Evolutionary conservation across 2,797 vertebrate genomes (phyloP), one percentile per base, ranked within the genome.

Genomic region (Myioborus melanocephalus): DNA sequence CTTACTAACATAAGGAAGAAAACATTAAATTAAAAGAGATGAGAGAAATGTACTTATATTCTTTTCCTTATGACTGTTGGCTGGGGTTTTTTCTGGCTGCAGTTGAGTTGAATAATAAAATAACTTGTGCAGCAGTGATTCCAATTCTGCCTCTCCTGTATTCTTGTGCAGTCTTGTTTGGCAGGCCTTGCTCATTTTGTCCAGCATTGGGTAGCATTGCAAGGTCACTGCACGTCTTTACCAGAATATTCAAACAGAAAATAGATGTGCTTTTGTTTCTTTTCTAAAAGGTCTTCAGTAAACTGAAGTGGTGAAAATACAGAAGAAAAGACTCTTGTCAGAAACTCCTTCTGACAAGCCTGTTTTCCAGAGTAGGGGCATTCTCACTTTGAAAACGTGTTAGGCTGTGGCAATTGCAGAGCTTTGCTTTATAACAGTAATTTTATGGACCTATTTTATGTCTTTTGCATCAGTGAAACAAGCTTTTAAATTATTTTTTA

Each of bases 71-170:
- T 56, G 69, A 64, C 65, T 69, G 27, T 72, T 88, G 77, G 80
- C 91, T 89, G 69, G 41, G 2, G 10, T 95, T 92, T 94, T 93
- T 75, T 94, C 78, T 87, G 77, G 52, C 76, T 71, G 26, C 88
- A 82, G 0, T 10, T 72, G 65, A 87, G 28, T 78, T 72, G 89
- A 90, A 81, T 84, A 91, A 85, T 72, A 93, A 76, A 94, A 77
- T 76, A 64, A 89, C 87, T 78, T 64, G 43, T 11, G 46, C 93
- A 93, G 86, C 64, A 76, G 68, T 90, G 93, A 83, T 81, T 94
- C 64, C 77, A 81, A 4, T 88, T 93, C 50, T 83, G 52, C 56
- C 23, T 65, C 55, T 93, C 55, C 64, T 90, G 12, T 89, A 68
- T 65, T 92, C 71, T 92, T 93, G 39, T 75, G 61, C 77, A 64